Evolutionary conservation across 2,888 invertebrate species (phyloP).

Genomic region (Synanthedon myopaeformis): DNA sequence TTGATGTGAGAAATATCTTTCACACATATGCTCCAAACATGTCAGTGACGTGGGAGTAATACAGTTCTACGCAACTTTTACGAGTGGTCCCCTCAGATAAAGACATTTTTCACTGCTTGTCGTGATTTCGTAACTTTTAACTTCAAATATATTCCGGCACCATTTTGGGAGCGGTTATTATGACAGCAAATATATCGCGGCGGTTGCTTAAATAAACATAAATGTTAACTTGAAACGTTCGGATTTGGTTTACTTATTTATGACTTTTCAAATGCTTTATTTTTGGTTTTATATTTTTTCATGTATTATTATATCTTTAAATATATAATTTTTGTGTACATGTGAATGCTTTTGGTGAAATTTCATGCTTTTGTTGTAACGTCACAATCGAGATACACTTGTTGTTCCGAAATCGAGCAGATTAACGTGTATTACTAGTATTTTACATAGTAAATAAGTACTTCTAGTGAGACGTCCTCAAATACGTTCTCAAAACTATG

Average conservation of each 20-base stretch:
- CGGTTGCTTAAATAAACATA: constrained; percentile 23
- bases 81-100: constrained; percentile 40
- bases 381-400: no score
- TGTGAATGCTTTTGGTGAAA: no score
- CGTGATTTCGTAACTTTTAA: constrained; percentile 39
- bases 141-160: constrained; percentile 25
- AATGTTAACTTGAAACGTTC: background rate
- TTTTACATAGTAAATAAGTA: no score
- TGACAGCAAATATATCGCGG: constrained; percentile 19
- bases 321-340: no score
- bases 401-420: no score
- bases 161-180: constrained; percentile 19
- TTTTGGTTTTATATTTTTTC: no score
- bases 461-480: no score
- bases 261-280: no score
- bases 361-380: no score
- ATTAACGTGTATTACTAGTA: no score
- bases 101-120: constrained; percentile 46
- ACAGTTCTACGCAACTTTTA: constrained; percentile 21
- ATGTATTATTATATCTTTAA: no score
- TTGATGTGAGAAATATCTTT: constrained; percentile 1
- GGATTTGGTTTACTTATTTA: no score
- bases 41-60: constrained; percentile 33
- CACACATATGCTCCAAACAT: constrained; percentile 5
- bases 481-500: background rate